These are phyloP conservation scores for Microctonus aethiopoides DNA, from an alignment of 2,888 invertebrate genomes.

Conservation along the genomic window DNA sequence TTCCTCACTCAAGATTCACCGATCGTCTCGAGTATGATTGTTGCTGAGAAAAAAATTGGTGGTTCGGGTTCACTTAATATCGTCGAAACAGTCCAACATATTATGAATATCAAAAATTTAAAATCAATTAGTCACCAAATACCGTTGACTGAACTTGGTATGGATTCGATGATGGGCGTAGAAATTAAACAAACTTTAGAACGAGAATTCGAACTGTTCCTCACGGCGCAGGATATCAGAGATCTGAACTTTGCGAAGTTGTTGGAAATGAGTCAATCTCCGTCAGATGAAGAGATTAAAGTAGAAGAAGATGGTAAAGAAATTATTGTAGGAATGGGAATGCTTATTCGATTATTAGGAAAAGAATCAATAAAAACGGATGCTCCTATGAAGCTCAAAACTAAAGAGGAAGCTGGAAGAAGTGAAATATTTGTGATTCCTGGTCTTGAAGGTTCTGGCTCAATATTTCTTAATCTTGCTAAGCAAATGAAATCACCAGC, in stretches of 20 bases:
- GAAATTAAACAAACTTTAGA: slow-evolving; percentile 95
- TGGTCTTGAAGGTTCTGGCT: slow-evolving; percentile 64
- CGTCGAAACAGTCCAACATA: slow-evolving; percentile 78
- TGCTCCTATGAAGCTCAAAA: slow-evolving; percentile 47
- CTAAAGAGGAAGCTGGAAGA: slow-evolving; percentile 44
- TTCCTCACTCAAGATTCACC: slow-evolving; percentile 76
- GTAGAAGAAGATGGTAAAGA: slow-evolving; percentile 28
- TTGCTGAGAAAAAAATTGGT: slow-evolving; percentile 82
- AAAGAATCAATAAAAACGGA: slow-evolving; percentile 38
- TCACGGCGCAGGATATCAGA: slow-evolving; percentile 88
- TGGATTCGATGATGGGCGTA: slow-evolving; percentile 97
- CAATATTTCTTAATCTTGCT: slow-evolving; percentile 57
- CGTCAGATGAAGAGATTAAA: slow-evolving; percentile 40
- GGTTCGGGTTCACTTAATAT: slow-evolving; percentile 74
- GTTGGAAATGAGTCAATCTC: slow-evolving; percentile 61
- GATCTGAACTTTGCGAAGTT: slow-evolving; percentile 80
- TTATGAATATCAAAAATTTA: slow-evolving; percentile 62
- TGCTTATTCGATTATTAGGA: slow-evolving; percentile 45
- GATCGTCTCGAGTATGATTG: slow-evolving; percentile 85
- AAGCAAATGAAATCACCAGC: slow-evolving; percentile 58
- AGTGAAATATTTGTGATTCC: slow-evolving; percentile 61
- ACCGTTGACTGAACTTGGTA: slow-evolving; percentile 89
- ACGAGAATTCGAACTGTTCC: slow-evolving; percentile 86
- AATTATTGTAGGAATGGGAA: slow-evolving; percentile 45
- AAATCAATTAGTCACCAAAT: slow-evolving; percentile 71